Conservation (phyloP, 2,888 invertebrate genomes). For the Pogonocherus hispidulus region DNA sequence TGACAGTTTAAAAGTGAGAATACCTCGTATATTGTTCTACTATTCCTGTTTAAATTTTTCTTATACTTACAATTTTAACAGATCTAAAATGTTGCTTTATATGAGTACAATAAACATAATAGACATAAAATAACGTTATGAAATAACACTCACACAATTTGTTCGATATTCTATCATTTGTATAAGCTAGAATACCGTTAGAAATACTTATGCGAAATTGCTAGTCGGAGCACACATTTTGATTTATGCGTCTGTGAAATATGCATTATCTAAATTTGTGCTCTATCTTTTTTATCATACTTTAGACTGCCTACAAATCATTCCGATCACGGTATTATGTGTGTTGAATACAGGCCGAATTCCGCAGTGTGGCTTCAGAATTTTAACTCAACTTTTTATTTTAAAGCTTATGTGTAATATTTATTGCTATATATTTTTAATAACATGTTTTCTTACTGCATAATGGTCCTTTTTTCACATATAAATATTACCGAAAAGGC, state of each 20-base stretch:
- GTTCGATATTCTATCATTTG: neutral
- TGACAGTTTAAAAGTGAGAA: no score
- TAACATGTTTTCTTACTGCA: conserved; percentile 9
- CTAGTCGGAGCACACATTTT: conserved; percentile 64
- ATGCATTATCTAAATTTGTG: conserved; percentile 69
- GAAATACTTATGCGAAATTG: conserved; percentile 63
- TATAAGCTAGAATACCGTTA: neutral
- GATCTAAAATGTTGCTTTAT: no score
- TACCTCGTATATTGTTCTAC: no score
- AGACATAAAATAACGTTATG: no score
- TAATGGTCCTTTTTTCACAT: conserved; percentile 24
- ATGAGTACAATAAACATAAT: no score
- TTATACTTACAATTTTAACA: no score
- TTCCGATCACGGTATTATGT: conserved; percentile 60
- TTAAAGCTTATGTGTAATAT: conserved; percentile 3
- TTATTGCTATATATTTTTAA: conserved; percentile 9
- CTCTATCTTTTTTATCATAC: conserved; percentile 68
- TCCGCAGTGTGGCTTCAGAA: conserved; percentile 20
- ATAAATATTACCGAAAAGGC: conserved; percentile 53
- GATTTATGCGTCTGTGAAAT: conserved; percentile 68
- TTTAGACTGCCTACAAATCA: conserved; percentile 66
- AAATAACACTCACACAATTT: no score
- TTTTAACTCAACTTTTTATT: conserved; percentile 20
- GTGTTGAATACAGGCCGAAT: conserved; percentile 50
- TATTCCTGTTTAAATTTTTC: no score